Evolutionary conservation across 1,140 invertebrate genomes (phyloP), one percentile per base, ranked within the genome.

Genomic region (Lerema accius): DNA sequence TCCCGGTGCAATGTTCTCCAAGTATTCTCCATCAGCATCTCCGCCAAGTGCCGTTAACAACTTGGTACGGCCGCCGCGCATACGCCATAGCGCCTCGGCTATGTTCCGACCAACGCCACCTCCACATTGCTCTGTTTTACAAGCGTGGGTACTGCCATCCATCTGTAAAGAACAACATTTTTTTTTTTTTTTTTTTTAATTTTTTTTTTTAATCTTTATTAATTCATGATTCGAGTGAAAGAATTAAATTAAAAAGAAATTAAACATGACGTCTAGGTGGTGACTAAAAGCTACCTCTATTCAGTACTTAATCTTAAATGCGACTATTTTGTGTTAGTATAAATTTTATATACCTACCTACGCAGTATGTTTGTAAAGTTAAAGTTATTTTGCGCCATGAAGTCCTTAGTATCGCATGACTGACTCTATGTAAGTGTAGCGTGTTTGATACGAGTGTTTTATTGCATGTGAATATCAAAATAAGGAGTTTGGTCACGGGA

Each of bases 41-140:
- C 94, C 91, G 0, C 97, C 97, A 39, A 99, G 89, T 0, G 95
- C 95, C 0, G 97, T 96, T 49, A 99, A 91, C 28, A 99, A 93
- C 43, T 94, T 90, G 0, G 95, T 93, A 1, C 90, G 79, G 4
- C 84, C 82, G 0, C 91, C 92, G 13, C 94, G 94, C 3, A 99
- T 91, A 69, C 95, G 94, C 50, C 92, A 92, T 5, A 99, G 87
- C 42, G 95, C 95, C 68, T 98, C 96, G 0, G 96, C 96, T n/a
- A 99, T 92, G 78, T 99, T 99, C 26, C 97, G 92, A 0, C 94
- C 98, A 0, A 99, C 98, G 7, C 98, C 98, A 1, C 98, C 98
- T 9, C 93, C 94, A 37, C 92, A 93, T 60, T 93, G 91, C n/a
- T 91, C 87, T 40, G 94, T 93, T 55, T 87, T 84, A 6, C 95